Evolutionary conservation across 2,888 invertebrate species (phyloP), one percentile per base, ranked within the genome.

Genomic region (Caenorhabditis sinica): DNA sequence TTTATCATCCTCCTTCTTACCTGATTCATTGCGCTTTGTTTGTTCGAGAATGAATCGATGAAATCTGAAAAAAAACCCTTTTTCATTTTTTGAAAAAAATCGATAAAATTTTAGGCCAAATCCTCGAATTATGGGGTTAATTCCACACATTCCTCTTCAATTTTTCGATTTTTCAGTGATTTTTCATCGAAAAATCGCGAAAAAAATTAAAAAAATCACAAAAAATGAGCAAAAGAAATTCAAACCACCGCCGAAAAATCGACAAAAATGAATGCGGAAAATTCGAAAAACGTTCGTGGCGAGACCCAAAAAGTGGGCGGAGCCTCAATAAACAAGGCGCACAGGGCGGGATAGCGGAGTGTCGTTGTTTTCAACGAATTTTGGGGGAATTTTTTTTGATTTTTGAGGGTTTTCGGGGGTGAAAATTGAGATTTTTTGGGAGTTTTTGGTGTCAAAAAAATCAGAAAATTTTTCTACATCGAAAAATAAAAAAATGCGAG

Each of bases 271-370:
- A 11, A 9, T 23, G 56, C 3, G 28, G 17, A 40, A 68, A 73
- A 73, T 81, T 84, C 76, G 84, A 84, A 84, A 76, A 68, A 76
- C 84, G 83, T 65, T 74, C 83, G 84, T 81, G 33, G 49, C 63
- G 80, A 73, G 84, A 84, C 80, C 84, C 66, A 20, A 15, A n/a
- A 23, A 13, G 17, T 13, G 33, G 36, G 33, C 60, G 60, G 60
- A 60, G 60, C 30, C n/a, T 60, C 9, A 68, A 61, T 83, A 82
- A 82, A 82, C 75, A 76, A 45, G 56, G 60, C 61, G 36, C 66
- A 11, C 33, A n/a, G 0, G 25, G 51, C 33, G 63, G 58, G 33
- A 66, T 25, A 6, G 11, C 51, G 83, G 83, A 83, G 73, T 68
- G 73, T 77, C 77, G 83, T 76, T 72, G 58, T 30, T 30, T 51